These are phyloP conservation scores for Numenius arquata DNA, from an alignment of 2,113 vertebrate genomes.

Conservation along the genomic window DNA sequence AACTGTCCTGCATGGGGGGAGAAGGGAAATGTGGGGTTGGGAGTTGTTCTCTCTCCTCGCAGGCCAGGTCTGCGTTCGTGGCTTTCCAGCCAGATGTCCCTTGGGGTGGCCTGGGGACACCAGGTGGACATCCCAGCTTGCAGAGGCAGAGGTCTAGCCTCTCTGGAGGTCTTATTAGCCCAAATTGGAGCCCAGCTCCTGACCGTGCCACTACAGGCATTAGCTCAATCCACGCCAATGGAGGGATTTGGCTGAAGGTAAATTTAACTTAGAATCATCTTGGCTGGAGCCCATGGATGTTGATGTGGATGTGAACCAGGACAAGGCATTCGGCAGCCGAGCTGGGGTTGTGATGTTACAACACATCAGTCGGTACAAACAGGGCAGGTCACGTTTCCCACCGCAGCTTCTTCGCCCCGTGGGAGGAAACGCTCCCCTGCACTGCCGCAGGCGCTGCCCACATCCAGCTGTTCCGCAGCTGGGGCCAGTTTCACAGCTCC, in stretches of 20 bases:
- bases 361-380: fast-evolving
- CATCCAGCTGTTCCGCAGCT: background rate
- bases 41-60: background rate
- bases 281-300: fast-evolving
- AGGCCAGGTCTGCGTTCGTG: fast-evolving
- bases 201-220: background rate
- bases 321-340: background rate
- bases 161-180: background rate
- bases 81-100: background rate
- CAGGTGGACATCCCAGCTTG: background rate
- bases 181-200: background rate
- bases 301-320: fast-evolving
- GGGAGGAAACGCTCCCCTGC: background rate
- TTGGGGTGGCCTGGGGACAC: background rate
- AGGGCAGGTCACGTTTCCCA: background rate
- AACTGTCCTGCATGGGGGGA: background rate
- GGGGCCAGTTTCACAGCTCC: fast-evolving
- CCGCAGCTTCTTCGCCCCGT: fast-evolving
- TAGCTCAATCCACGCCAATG: background rate
- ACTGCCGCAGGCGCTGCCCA: background rate
- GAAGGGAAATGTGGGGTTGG: background rate
- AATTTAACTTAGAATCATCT: background rate
- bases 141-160: background rate
- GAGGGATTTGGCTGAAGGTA: background rate
- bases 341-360: background rate